phyloP scores from a whole-genome alignment of 2,888 invertebrate genomes.

The Belgica antarctica region DNA sequence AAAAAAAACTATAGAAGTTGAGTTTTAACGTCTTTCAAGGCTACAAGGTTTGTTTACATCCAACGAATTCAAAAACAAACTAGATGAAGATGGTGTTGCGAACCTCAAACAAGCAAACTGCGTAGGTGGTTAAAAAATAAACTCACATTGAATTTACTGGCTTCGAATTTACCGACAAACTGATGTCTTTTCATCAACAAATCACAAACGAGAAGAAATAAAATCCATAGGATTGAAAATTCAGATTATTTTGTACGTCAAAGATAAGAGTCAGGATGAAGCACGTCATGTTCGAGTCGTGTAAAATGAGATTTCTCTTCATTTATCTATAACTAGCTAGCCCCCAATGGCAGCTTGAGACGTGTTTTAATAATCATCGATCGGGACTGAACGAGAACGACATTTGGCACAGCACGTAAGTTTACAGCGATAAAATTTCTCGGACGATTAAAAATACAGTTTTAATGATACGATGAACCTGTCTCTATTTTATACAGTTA shows the following conservation, averaged over 20 bases:
- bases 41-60: no score
- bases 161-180: not conserved
- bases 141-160: not conserved
- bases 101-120: no score
- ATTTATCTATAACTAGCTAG: not conserved
- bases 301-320: constrained; percentile 12
- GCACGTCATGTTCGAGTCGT: constrained; percentile 9
- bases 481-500: not conserved
- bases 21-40: no score
- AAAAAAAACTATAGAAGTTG: no score
- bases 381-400: not conserved
- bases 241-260: not conserved
- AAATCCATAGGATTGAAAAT: not conserved
- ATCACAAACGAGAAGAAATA: not conserved
- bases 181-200: not conserved
- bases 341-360: not conserved
- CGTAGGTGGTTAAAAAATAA: no score
- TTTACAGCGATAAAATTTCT: constrained; percentile 39
- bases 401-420: constrained; percentile 35
- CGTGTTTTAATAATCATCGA: constrained; percentile 35
- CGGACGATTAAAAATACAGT: constrained; percentile 38
- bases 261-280: constrained; percentile 1
- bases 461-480: constrained; percentile 32
- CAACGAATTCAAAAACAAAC: no score
- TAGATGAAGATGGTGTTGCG: no score